Evolutionary conservation across 1,140 invertebrate genomes (phyloP).

Genomic region (Drosophila erecta): DNA sequence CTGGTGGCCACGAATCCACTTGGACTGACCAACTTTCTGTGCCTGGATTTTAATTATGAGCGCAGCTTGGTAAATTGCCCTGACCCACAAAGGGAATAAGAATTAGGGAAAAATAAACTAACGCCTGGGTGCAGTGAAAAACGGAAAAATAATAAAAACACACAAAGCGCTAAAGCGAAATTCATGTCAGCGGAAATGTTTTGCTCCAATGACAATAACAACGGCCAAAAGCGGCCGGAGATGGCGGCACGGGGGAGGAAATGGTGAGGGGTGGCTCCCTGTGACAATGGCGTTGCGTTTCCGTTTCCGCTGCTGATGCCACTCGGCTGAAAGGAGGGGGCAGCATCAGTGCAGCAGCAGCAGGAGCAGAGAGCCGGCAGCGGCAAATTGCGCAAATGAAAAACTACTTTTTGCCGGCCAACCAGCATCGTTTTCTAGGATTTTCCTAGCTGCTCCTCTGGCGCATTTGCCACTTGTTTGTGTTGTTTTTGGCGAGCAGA

Average conservation of each 20-base stretch:
- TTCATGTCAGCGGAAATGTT: slow-evolving; percentile 63
- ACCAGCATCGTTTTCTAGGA: slow-evolving; percentile 32
- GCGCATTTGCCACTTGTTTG: slow-evolving; percentile 19
- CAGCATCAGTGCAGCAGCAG: no score
- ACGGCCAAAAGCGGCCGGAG: slow-evolving; percentile 47
- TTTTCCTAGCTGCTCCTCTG: slow-evolving; percentile 28
- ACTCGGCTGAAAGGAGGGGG: slow-evolving; percentile 2
- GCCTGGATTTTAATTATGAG: slow-evolving; percentile 28
- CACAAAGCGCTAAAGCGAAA: slow-evolving; percentile 51
- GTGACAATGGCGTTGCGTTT: slow-evolving; percentile 75
- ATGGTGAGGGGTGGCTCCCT: slow-evolving; percentile 10
- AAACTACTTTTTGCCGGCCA: slow-evolving; percentile 47
- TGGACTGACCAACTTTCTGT: neutral
- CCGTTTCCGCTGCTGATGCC: slow-evolving; percentile 58
- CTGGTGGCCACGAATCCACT: neutral
- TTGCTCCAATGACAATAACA: slow-evolving; percentile 64
- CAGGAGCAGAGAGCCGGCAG: slow-evolving; percentile 22
- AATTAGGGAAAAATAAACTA: slow-evolving; percentile 32
- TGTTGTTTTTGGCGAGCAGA: slow-evolving; percentile 49
- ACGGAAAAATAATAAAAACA: slow-evolving; percentile 30
- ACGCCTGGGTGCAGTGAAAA: neutral
- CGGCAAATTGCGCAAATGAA: slow-evolving; percentile 61
- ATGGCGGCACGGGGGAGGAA: slow-evolving; percentile 26
- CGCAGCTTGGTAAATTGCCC: slow-evolving; percentile 26
- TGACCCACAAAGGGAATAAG: slow-evolving; percentile 32